Percentiles rank a stretch among this genome's conserved stretches.
These are phyloP conservation scores for Avahi laniger DNA, from an alignment of 2,797 vertebrate genomes.

Conservation along the genomic window DNA sequence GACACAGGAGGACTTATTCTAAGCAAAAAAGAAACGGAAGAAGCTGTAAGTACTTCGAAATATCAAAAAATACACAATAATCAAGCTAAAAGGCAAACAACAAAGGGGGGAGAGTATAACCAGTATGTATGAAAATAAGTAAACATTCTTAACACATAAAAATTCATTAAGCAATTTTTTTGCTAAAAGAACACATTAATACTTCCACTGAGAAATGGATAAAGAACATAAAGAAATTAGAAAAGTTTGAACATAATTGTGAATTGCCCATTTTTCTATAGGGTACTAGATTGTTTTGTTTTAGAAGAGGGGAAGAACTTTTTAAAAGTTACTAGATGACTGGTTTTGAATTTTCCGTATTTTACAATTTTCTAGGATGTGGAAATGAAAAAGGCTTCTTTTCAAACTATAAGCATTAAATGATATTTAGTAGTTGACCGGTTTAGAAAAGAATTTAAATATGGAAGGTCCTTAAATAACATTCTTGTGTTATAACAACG, in stretches of 20 bases:
- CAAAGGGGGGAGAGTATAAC: not conserved
- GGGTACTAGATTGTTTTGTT: not conserved
- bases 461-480: not conserved
- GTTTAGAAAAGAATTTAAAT: not conserved
- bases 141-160: not conserved
- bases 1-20: not conserved
- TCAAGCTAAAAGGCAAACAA: not conserved
- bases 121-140: not conserved
- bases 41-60: not conserved
- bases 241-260: not conserved
- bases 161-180: not conserved
- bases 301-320: not conserved
- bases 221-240: not conserved
- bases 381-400: not conserved
- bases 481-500: not conserved
- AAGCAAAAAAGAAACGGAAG: not conserved
- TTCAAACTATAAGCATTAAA: not conserved
- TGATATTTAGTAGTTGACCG: not conserved
- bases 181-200: not conserved
- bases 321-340: not conserved
- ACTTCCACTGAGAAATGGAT: not conserved
- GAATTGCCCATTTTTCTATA: not conserved
- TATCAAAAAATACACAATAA: not conserved
- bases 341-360: not conserved
- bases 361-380: slow-evolving; percentile 7